Conservation (phyloP, 2,797 vertebrate species). For the Champsocephalus esox region DNA sequence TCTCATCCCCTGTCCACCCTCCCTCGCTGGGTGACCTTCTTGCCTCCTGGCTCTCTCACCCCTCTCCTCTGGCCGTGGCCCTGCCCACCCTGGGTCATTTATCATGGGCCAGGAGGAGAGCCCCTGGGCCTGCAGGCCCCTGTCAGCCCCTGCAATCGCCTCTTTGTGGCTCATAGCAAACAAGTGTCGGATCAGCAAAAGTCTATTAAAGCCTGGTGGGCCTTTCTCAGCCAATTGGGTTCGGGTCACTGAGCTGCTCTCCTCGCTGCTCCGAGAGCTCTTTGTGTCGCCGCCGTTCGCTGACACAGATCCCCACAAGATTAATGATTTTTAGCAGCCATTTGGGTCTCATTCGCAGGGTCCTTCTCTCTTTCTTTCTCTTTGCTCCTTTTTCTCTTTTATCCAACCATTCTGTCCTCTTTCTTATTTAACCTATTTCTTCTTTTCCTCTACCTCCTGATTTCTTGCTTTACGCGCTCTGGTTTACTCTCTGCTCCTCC, state of each 20-base stretch:
- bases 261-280: constrained; percentile 92
- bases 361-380: constrained; percentile 63
- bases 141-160: constrained; percentile 97
- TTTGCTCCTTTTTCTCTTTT: constrained; percentile 55
- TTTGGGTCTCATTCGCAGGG: constrained; percentile 79
- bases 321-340: constrained; percentile 96
- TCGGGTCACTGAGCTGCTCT: constrained; percentile 99
- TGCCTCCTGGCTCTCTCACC: constrained; percentile 71
- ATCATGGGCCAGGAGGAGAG: constrained; percentile 96
- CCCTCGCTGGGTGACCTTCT: constrained; percentile 67
- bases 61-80: constrained; percentile 75
- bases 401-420: constrained; percentile 46
- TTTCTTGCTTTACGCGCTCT: constrained; percentile 31
- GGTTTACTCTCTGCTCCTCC: constrained; percentile 34
- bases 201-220: constrained; percentile 99
- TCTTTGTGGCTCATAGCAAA: constrained; percentile 99
- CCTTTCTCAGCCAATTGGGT: constrained; percentile 99
- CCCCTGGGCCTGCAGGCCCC: constrained; percentile 94
- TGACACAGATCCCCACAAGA: constrained; percentile 95
- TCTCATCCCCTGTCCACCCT: constrained; percentile 49
- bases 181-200: constrained; percentile 99
- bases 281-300: constrained; percentile 91
- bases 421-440: constrained; percentile 57
- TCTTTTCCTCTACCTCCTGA: constrained; percentile 16
- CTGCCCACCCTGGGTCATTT: constrained; percentile 93